Evolutionary conservation across 2,888 invertebrate genomes (phyloP).

Genomic region (Strigamia maritima): DNA sequence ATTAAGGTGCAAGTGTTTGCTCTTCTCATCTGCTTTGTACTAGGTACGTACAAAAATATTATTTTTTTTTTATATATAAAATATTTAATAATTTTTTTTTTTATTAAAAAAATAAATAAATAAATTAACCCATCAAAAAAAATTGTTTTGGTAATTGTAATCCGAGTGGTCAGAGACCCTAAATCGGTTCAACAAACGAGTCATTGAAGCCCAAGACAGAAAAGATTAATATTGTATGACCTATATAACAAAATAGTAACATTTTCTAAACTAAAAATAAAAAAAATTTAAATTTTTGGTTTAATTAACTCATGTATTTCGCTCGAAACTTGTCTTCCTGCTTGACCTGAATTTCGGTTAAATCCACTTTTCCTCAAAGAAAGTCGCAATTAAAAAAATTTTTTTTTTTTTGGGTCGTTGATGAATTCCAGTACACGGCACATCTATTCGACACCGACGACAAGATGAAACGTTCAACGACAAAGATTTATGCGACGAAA

Average conservation of each 20-base stretch:
- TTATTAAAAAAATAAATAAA: background rate
- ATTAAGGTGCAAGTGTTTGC: background rate
- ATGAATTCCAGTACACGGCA: background rate
- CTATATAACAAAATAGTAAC: background rate
- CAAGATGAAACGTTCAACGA: conserved; percentile 55
- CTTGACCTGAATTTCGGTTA: background rate
- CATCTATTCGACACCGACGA: conserved; percentile 32
- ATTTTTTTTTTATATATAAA: background rate
- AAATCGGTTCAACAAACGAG: background rate
- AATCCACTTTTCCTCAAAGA: background rate
- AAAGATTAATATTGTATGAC: background rate
- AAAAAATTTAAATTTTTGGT: background rate
- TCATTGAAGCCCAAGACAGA: background rate
- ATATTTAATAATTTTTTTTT: too few species aligned
- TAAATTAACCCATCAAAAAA: background rate
- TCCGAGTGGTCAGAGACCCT: background rate
- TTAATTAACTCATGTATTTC: conserved; percentile 8
- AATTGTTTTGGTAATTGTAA: background rate
- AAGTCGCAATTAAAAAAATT: background rate
- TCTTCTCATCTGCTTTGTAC: background rate
- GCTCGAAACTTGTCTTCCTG: conserved; percentile 4
- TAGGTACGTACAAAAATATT: background rate
- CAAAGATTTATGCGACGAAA: conserved; percentile 85
- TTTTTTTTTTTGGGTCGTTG: background rate
- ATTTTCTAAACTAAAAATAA: background rate